Conservation (phyloP, 2,888 invertebrate genomes). For the Phasia obesa region DNA sequence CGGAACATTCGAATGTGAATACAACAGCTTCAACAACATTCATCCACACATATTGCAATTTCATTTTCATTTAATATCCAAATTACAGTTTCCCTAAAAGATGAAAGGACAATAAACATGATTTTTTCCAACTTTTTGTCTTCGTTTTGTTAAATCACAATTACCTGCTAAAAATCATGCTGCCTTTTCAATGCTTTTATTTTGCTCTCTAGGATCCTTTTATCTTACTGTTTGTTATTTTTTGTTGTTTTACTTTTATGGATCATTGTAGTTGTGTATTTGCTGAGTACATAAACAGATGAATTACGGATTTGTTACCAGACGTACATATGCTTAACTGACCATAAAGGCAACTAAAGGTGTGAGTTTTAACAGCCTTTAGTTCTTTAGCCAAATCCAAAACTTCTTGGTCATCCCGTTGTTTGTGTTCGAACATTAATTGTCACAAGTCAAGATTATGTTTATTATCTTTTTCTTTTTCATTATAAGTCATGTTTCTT, state of each 20-base stretch:
- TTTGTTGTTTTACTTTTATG: slow-evolving; percentile 11
- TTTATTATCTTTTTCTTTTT: slow-evolving; percentile 36
- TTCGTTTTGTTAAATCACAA: slow-evolving; percentile 68
- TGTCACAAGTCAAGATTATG: slow-evolving; percentile 71
- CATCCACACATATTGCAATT: background rate
- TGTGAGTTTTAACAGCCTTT: slow-evolving; percentile 66
- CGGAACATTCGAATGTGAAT: slow-evolving; percentile 2
- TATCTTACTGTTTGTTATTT: background rate
- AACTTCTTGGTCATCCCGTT: slow-evolving; percentile 35
- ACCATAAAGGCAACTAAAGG: slow-evolving; percentile 59
- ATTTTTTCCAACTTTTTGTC: slow-evolving; percentile 13
- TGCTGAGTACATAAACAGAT: slow-evolving; percentile 26
- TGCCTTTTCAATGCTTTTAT: slow-evolving; percentile 69
- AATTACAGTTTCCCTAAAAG: background rate
- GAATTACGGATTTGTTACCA: slow-evolving; percentile 11
- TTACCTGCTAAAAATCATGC: slow-evolving; percentile 73
- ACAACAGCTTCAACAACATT: background rate
- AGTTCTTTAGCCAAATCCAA: slow-evolving; percentile 5
- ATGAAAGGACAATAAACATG: slow-evolving; percentile 1
- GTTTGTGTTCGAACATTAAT: slow-evolving; percentile 62
- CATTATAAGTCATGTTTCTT: slow-evolving; percentile 17
- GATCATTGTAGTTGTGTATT: slow-evolving; percentile 36
- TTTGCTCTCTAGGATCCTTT: background rate
- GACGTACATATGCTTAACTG: slow-evolving; percentile 61
- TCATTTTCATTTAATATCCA: slow-evolving; percentile 54